A percentile compares a stretch with the other conserved stretches of the same genome.
Evolutionary conservation across 2,888 invertebrate species (phyloP).

Genomic region (Nomada fabriciana): DNA sequence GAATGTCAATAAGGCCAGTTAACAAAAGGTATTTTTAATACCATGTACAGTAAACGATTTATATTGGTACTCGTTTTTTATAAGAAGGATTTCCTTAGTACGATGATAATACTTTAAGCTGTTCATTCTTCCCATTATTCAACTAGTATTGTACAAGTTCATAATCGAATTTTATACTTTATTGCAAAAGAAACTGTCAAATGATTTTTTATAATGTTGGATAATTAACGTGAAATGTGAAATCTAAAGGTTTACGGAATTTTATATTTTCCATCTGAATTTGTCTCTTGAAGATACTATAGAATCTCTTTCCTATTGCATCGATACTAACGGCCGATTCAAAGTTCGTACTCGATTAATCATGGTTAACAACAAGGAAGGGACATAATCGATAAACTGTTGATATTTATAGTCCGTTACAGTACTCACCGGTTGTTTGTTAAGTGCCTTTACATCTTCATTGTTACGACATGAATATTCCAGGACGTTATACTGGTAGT

Average conservation of each 20-base stretch:
- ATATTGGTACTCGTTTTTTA: slow-evolving; percentile 37
- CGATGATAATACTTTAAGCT: slow-evolving; percentile 43
- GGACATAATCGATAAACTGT: not conserved
- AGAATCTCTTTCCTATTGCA: slow-evolving; percentile 17
- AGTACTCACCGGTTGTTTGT: slow-evolving; percentile 14
- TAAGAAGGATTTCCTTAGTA: slow-evolving; percentile 27
- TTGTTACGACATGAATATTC: not conserved
- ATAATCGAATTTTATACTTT: slow-evolving; percentile 2
- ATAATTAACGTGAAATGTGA: not conserved
- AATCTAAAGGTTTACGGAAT: not conserved
- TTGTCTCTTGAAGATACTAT: not conserved
- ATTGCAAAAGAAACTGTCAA: not conserved
- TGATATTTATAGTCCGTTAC: slow-evolving; percentile 14
- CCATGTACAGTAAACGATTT: slow-evolving; percentile 17
- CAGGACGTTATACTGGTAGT: not conserved
- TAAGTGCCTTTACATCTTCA: slow-evolving; percentile 21
- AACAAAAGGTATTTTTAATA: slow-evolving; percentile 48
- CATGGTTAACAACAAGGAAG: not conserved
- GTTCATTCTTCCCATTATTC: slow-evolving; percentile 1
- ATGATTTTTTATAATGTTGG: slow-evolving; percentile 18
- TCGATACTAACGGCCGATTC: not conserved
- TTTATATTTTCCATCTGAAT: slow-evolving; percentile 34
- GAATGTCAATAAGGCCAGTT: slow-evolving; percentile 37
- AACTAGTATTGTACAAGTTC: not conserved
- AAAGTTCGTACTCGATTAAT: slow-evolving; percentile 14